These are phyloP conservation scores for Temnopleurus reevesii DNA, from an alignment of 53 echinoderm and acorn worm species.

Conservation along the genomic window DNA sequence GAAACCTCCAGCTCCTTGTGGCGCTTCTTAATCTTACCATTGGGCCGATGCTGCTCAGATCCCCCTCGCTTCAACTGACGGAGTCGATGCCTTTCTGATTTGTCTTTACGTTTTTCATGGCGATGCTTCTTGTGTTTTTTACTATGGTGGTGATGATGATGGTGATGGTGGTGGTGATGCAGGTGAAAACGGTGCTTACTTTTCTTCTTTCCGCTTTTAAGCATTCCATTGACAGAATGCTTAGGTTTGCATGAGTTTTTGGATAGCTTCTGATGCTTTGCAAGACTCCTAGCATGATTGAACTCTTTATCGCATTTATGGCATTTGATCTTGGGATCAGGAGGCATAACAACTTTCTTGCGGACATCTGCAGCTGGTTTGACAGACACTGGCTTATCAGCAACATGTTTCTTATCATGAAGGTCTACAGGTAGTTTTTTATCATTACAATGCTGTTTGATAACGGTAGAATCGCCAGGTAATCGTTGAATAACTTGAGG, in stretches of 20 bases:
- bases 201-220: slow-evolving; percentile 46
- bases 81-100: slow-evolving; percentile 35
- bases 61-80: slow-evolving; percentile 23
- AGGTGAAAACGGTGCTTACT: slow-evolving; percentile 53
- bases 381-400: background rate
- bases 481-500: slow-evolving; percentile 37
- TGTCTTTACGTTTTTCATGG: slow-evolving; percentile 54
- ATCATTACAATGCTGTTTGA: slow-evolving; percentile 22
- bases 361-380: background rate
- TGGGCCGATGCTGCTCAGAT: background rate
- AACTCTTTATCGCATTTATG: slow-evolving; percentile 43
- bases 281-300: slow-evolving; percentile 44
- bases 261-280: slow-evolving; percentile 55
- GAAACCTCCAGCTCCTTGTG: background rate
- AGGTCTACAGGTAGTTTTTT: too few species aligned
- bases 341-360: background rate
- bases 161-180: slow-evolving; percentile 56
- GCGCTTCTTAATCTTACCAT: slow-evolving; percentile 47
- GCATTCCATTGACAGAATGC: slow-evolving; percentile 38
- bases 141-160: slow-evolving; percentile 56
- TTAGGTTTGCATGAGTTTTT: slow-evolving; percentile 42
- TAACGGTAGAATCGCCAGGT: slow-evolving; percentile 45
- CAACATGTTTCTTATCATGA: background rate
- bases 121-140: slow-evolving; percentile 45
- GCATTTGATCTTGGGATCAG: slow-evolving; percentile 35